Conservation (phyloP, 2,797 vertebrate genomes). For the Alectoris magna region DNA sequence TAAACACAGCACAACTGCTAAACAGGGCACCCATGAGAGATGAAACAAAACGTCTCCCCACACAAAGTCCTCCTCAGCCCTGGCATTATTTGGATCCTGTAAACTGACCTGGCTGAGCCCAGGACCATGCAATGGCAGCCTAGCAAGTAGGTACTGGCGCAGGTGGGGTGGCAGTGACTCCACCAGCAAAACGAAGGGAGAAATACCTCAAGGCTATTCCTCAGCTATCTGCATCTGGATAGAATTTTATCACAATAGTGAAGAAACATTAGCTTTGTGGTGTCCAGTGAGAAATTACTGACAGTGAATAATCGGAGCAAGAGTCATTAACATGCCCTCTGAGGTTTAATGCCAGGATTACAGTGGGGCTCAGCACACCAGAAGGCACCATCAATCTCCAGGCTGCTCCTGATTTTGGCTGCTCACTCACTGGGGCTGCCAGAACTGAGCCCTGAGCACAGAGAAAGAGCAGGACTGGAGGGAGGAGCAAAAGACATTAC, state of each 20-base stretch:
- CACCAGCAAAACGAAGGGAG: not conserved
- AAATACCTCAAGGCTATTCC: not conserved
- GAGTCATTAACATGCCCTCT: rapidly evolving
- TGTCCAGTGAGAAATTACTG: not conserved
- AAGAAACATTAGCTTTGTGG: not conserved
- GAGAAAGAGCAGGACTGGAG: too few relatives aligned
- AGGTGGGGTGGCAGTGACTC: not conserved
- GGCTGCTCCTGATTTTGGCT: rapidly evolving
- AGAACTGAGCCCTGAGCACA: not conserved
- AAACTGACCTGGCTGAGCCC: not conserved
- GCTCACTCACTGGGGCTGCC: not conserved
- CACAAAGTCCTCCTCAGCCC: not conserved
- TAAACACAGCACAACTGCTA: not conserved
- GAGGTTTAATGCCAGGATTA: not conserved
- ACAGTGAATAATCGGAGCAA: not conserved
- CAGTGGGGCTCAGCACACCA: rapidly evolving
- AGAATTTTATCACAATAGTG: not conserved
- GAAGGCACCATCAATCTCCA: not conserved
- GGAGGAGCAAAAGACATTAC: rapidly evolving
- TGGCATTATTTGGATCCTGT: not conserved
- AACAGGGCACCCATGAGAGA: not conserved
- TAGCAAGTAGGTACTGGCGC: not conserved
- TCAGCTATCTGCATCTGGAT: not conserved
- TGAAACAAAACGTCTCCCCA: not conserved
- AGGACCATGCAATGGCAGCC: not conserved